Evolutionary conservation across 2,797 vertebrate species (phyloP).

Genomic region (Odontamblyopus lacepedii): DNA sequence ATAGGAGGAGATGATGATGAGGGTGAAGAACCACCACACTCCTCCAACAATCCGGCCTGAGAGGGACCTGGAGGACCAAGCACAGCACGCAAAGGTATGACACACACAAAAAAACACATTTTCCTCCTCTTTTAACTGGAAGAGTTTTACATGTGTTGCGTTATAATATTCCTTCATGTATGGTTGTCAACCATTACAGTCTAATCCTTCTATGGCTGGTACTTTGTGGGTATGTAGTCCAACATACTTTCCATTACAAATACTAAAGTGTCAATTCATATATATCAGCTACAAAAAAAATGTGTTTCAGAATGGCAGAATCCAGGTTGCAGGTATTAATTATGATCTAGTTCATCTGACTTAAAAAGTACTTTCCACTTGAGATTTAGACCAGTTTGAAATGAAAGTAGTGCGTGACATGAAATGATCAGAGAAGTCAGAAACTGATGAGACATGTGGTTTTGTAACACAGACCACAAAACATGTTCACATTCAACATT

Average conservation of each 20-base stretch:
- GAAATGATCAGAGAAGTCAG: constrained; percentile 23
- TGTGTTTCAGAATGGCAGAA: background rate
- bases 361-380: constrained; percentile 10
- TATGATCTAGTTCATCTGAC: constrained; percentile 18
- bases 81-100: constrained; percentile 39
- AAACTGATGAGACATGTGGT: constrained; percentile 25
- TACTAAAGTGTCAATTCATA: background rate
- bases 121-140: background rate
- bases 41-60: constrained; percentile 97
- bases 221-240: background rate
- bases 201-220: background rate
- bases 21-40: constrained; percentile 99
- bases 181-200: background rate
- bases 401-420: constrained; percentile 23
- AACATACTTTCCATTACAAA: background rate
- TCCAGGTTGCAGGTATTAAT: constrained; percentile 13
- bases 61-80: constrained; percentile 83
- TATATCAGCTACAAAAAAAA: background rate
- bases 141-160: background rate
- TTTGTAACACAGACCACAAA: constrained; percentile 24
- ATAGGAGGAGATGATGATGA: constrained; percentile 99
- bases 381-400: constrained; percentile 20
- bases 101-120: constrained; percentile 1
- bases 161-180: background rate
- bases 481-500: background rate